Percentiles rank a stretch among this genome's conserved stretches.
phyloP scores from a whole-genome alignment of 2,888 invertebrate genomes.

The Cerastoderma edule region DNA sequence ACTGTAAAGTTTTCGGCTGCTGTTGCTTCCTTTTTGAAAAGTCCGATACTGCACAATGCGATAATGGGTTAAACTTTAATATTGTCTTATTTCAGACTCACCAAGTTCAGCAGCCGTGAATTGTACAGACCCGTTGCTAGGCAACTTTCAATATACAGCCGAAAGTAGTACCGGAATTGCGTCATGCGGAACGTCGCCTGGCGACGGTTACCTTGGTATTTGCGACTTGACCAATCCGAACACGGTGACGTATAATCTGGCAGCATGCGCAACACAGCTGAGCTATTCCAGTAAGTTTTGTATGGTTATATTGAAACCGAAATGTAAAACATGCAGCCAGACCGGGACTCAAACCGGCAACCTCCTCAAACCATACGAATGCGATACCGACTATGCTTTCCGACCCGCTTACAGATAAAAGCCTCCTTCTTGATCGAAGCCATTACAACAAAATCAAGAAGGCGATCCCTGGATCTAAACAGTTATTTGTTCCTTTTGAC shows the following conservation, averaged over 20 bases:
- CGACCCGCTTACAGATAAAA: no score
- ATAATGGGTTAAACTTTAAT: no score
- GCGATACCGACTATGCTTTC: no score
- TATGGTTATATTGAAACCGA: neutral
- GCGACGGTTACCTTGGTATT: constrained; percentile 19
- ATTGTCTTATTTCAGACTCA: constrained; percentile 23
- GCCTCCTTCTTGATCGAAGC: no score
- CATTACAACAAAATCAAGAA: no score
- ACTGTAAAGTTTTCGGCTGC: no score
- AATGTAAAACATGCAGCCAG: neutral
- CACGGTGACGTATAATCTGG: constrained; percentile 18
- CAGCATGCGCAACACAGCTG: constrained; percentile 26
- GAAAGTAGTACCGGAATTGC: neutral
- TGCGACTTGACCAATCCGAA: constrained; percentile 16
- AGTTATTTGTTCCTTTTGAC: no score
- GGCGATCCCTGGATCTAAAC: no score
- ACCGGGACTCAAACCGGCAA: no score
- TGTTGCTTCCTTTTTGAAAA: no score
- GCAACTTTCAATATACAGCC: constrained; percentile 31
- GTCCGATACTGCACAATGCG: no score
- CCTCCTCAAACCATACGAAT: no score
- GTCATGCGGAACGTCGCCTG: constrained; percentile 22
- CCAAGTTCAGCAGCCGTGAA: constrained; percentile 10
- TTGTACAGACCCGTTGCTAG: constrained; percentile 39
- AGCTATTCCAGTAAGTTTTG: constrained; percentile 39